These are phyloP conservation scores for Auanema sp. DNA, from an alignment of 2,888 invertebrate genomes.

Conservation along the genomic window DNA sequence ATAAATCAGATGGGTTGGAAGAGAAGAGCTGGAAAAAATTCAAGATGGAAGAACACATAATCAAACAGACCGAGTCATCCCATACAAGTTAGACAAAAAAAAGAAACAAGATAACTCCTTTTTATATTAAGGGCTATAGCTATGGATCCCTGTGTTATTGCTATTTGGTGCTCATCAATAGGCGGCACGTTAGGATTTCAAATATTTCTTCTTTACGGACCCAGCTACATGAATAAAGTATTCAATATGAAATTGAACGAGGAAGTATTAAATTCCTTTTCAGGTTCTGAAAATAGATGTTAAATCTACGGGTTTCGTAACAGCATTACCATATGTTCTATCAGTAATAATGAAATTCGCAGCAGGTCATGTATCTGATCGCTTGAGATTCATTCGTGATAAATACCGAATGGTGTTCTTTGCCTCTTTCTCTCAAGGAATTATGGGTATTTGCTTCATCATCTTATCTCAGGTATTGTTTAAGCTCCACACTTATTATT, in stretches of 20 bases:
- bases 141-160: slow-evolving; percentile 14
- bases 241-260: not conserved
- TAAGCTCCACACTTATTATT: too few species aligned
- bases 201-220: slow-evolving; percentile 40
- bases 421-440: slow-evolving; percentile 42
- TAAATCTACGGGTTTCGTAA: slow-evolving; percentile 29
- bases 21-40: slow-evolving; percentile 9
- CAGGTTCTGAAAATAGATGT: slow-evolving; percentile 33
- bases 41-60: not conserved
- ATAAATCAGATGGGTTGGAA: too few species aligned
- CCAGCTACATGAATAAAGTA: slow-evolving; percentile 41
- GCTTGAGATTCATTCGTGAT: slow-evolving; percentile 25
- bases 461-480: slow-evolving; percentile 30
- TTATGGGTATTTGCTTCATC: slow-evolving; percentile 46
- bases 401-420: slow-evolving; percentile 38
- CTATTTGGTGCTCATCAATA: slow-evolving; percentile 24
- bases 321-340: slow-evolving; percentile 32
- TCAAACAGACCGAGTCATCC: too few species aligned
- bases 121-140: slow-evolving; percentile 11
- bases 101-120: too few species aligned
- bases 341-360: slow-evolving; percentile 33
- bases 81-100: too few species aligned
- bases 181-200: slow-evolving; percentile 47
- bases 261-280: not conserved
- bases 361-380: slow-evolving; percentile 34